Percentiles rank a stretch among this genome's conserved stretches.
Evolutionary conservation across 2,113 vertebrate genomes (phyloP).

Genomic region (Spea multiplicata): DNA sequence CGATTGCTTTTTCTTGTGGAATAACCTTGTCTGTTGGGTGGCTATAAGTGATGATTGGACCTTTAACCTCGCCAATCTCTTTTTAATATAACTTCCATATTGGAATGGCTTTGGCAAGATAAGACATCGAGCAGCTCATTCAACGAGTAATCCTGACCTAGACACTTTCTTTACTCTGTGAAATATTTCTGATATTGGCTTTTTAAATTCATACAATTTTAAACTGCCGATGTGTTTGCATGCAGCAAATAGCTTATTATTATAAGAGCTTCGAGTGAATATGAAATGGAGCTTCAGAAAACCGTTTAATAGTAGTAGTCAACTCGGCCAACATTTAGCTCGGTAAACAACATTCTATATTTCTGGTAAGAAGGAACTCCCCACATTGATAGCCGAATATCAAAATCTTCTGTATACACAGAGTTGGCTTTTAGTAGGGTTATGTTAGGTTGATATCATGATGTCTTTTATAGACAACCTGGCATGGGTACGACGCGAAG

Average conservation of each 20-base stretch:
- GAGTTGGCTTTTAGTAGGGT: too few relatives aligned
- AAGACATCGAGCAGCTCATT: constrained; percentile 7
- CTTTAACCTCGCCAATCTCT: constrained; percentile 43
- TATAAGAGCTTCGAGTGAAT: too few relatives aligned
- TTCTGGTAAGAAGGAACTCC: too few relatives aligned
- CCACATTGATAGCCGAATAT: too few relatives aligned
- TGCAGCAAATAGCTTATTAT: not conserved
- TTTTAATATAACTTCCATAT: constrained; percentile 37
- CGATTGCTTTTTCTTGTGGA: constrained; percentile 45
- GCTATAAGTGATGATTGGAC: constrained; percentile 42
- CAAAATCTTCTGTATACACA: too few relatives aligned
- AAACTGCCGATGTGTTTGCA: not conserved
- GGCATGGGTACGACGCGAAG: too few relatives aligned
- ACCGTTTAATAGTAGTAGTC: too few relatives aligned
- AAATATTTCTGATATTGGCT: not conserved
- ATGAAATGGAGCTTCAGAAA: too few relatives aligned
- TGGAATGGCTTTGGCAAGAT: constrained; percentile 14
- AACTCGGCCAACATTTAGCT: too few relatives aligned
- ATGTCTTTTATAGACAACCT: too few relatives aligned
- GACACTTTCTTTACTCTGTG: not conserved
- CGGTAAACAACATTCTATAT: too few relatives aligned
- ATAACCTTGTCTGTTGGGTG: constrained; percentile 37
- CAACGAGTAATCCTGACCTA: constrained; percentile 5
- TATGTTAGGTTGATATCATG: too few relatives aligned
- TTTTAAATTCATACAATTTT: not conserved